Evolutionary conservation across 2,888 invertebrate genomes (phyloP).

Genomic region (Yponomeuta cagnagella): DNA sequence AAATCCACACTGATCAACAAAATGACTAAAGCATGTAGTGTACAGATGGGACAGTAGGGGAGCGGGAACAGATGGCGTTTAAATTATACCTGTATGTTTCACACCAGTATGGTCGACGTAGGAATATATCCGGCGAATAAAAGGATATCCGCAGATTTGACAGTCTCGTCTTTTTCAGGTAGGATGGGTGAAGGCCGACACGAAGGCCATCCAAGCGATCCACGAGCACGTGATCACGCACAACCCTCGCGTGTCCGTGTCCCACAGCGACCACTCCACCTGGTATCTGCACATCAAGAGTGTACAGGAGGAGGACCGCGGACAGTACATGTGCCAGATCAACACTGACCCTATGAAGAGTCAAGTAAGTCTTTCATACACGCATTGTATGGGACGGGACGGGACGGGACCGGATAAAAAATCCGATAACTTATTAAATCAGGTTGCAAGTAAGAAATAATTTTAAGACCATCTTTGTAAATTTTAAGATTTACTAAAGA

Average conservation of each 20-base stretch:
- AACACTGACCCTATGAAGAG: constrained; percentile 93
- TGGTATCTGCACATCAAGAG: constrained; percentile 90
- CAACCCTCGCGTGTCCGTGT: constrained; percentile 85
- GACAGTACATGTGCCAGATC: constrained; percentile 91
- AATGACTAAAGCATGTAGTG: too few relatives aligned
- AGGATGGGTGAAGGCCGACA: constrained; percentile 90
- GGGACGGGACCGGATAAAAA: too few relatives aligned
- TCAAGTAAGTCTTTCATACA: constrained; percentile 78
- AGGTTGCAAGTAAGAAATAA: too few relatives aligned
- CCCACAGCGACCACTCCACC: constrained; percentile 85
- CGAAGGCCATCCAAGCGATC: constrained; percentile 89
- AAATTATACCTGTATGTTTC: too few relatives aligned
- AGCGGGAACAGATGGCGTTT: too few relatives aligned
- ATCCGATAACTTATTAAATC: too few relatives aligned
- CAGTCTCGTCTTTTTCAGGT: constrained; percentile 68
- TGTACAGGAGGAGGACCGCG: constrained; percentile 86
- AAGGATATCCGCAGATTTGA: not conserved
- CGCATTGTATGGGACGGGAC: not conserved
- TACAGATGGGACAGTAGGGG: too few relatives aligned
- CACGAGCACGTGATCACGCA: constrained; percentile 92
- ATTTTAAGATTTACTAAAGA: too few relatives aligned
- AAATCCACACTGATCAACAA: too few relatives aligned
- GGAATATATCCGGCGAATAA: too few relatives aligned
- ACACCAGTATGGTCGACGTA: too few relatives aligned
- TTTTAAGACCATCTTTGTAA: too few relatives aligned